phyloP scores from a whole-genome alignment of 1,140 invertebrate species.

The Nephotettix cincticeps region DNA sequence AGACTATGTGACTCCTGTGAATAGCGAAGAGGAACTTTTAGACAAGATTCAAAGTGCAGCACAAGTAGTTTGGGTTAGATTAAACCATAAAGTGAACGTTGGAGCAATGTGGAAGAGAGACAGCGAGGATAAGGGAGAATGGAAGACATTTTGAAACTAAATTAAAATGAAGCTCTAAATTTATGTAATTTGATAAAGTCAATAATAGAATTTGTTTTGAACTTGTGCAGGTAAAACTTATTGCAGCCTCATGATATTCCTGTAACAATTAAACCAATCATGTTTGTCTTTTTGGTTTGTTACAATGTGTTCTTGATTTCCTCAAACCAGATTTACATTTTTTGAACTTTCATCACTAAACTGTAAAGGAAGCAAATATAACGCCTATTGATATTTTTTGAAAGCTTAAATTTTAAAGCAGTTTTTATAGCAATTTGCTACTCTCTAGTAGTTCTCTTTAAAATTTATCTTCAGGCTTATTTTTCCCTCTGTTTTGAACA shows the following conservation, averaged over 20 bases:
- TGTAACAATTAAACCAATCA: background rate
- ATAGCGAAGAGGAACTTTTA: too few relatives aligned
- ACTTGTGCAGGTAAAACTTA: background rate
- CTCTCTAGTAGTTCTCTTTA: too few relatives aligned
- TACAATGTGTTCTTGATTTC: background rate
- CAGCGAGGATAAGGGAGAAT: background rate
- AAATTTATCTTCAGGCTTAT: too few relatives aligned
- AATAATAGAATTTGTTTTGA: background rate
- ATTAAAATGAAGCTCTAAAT: background rate
- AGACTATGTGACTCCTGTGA: too few relatives aligned
- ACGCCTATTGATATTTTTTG: too few relatives aligned
- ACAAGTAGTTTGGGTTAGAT: background rate
- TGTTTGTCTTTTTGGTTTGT: background rate
- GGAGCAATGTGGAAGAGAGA: background rate
- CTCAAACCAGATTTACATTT: background rate
- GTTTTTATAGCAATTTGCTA: too few relatives aligned
- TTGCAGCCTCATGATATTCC: background rate
- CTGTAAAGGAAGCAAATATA: too few relatives aligned
- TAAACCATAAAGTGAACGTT: conserved; percentile 6
- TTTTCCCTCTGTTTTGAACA: too few relatives aligned
- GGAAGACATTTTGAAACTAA: conserved; percentile 4
- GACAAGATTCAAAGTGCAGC: too few relatives aligned
- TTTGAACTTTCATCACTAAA: background rate
- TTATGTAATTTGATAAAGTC: background rate
- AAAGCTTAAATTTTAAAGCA: too few relatives aligned